phyloP scores from a whole-genome alignment of 2,888 invertebrate species.

The Deroplatys truncata region DNA sequence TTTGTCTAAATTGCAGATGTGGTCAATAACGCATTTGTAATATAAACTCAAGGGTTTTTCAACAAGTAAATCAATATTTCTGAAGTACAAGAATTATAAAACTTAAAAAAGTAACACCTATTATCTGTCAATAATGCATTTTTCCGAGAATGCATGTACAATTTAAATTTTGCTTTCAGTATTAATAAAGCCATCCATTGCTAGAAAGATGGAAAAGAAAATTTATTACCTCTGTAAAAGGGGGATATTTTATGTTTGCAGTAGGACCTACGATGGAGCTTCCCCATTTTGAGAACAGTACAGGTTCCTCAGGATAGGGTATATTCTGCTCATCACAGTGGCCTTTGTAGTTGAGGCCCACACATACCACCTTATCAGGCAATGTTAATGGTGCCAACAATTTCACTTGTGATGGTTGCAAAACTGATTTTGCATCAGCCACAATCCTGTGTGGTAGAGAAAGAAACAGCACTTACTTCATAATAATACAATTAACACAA shows the following conservation, averaged over 20 bases:
- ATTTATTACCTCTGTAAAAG: slow-evolving; percentile 54
- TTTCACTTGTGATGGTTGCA: slow-evolving; percentile 52
- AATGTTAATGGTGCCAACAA: slow-evolving; percentile 70
- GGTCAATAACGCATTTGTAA: too few relatives aligned
- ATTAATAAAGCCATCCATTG: too few relatives aligned
- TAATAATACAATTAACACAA: background rate
- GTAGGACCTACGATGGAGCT: slow-evolving; percentile 71
- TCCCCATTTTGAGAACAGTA: slow-evolving; percentile 84
- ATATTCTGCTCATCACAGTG: slow-evolving; percentile 81
- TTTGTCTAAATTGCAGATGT: too few relatives aligned
- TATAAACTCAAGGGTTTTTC: too few relatives aligned
- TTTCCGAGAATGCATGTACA: too few relatives aligned
- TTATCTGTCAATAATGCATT: too few relatives aligned
- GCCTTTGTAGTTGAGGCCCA: slow-evolving; percentile 81
- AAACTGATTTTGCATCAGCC: slow-evolving; percentile 51
- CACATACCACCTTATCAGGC: slow-evolving; percentile 80
- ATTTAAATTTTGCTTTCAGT: too few relatives aligned
- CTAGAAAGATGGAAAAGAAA: background rate
- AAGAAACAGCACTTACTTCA: slow-evolving; percentile 29
- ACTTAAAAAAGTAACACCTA: too few relatives aligned
- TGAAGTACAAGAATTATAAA: too few relatives aligned
- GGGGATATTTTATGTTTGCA: slow-evolving; percentile 61
- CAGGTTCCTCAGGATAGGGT: slow-evolving; percentile 68
- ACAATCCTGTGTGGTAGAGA: slow-evolving; percentile 45
- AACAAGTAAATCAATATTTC: too few relatives aligned